Base-by-base conservation (phyloP, 2,888 invertebrate species). In the Pollenia labialis region DNA sequence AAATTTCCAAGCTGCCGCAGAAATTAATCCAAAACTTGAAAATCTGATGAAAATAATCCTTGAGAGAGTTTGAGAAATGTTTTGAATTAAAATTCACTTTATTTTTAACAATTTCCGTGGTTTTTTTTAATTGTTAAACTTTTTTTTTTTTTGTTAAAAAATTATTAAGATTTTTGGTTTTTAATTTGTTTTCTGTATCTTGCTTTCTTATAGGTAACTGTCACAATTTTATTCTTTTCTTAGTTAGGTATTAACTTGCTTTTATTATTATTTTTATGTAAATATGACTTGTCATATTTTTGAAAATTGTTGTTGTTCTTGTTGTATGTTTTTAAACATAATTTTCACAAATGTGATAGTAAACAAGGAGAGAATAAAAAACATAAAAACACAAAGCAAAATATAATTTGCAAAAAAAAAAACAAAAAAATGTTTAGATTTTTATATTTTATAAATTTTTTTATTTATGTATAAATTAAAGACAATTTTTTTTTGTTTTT, bases 191-290 rank as follows among this genome's bases (percentile, higher is more conserved):
- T 62, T 62, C 50, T 74, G 40, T 62, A 85, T 52, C 85, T 60
- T 60, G 87, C 81, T 89, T 87, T 89, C 32, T 32, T 69, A 75
- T 76, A n/a, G n/a, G n/a, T n/a, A 82, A 82, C 76, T 74, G 79
- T 86, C 68, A 71, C 54, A 71, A 32, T 79, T 18, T 69, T 62
- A 44, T 52, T 44, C 75, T 85, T 72, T 84, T 85, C 62, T 54
- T 54, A 77, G 81, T 86, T 79, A 77, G 81, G 85, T 79, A 72
- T 58, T 23, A 60, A 75, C 85, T 88, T 77, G 74, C 66, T 75
- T 81, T 71, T 50, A 32, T 48, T 81, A 56, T 75, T 72, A 60
- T 48, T 50, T 46, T 66, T 50, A 9, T 48, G 32, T 32, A 6
- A 50, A 74, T 68, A 79, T 50, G 46, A 64, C 56, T 79, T 82